These are phyloP conservation scores for Thalassoma bifasciatum DNA, from an alignment of 2,113 vertebrate genomes.

Conservation along the genomic window DNA sequence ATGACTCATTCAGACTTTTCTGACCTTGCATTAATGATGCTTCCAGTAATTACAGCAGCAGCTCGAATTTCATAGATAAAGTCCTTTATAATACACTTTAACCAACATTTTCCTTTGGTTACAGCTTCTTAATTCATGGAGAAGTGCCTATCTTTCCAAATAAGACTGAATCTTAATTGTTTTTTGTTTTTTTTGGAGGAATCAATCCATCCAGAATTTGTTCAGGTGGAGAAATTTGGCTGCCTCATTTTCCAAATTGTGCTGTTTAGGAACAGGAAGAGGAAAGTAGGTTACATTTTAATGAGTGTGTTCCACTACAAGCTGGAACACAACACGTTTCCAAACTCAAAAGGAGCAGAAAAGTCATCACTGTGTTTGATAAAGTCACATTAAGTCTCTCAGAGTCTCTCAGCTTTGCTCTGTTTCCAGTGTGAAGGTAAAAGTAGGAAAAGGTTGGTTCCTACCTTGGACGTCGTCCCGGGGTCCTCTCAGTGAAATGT, in stretches of 20 bases:
- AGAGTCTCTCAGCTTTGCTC: background rate
- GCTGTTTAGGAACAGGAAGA: background rate
- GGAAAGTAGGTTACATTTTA: background rate
- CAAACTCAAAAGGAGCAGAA: background rate
- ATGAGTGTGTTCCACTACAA: background rate
- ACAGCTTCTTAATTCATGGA: background rate
- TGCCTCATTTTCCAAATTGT: background rate
- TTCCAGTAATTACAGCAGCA: no score
- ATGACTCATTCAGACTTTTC: no score
- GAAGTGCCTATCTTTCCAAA: background rate
- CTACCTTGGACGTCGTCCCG: conserved; percentile 57
- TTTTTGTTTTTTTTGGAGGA: background rate
- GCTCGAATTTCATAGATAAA: background rate
- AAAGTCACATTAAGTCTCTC: background rate
- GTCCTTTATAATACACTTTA: background rate
- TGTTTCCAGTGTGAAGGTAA: background rate
- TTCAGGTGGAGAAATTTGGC: background rate
- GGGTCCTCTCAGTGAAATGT: background rate
- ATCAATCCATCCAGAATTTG: background rate
- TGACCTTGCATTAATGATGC: no score
- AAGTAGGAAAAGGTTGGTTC: background rate
- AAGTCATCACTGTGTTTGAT: background rate
- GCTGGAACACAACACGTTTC: background rate
- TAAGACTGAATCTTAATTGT: background rate
- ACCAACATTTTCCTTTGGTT: no score